phyloP scores from a whole-genome alignment of 2,797 vertebrate species.

The Chrysocyon brachyurus region DNA sequence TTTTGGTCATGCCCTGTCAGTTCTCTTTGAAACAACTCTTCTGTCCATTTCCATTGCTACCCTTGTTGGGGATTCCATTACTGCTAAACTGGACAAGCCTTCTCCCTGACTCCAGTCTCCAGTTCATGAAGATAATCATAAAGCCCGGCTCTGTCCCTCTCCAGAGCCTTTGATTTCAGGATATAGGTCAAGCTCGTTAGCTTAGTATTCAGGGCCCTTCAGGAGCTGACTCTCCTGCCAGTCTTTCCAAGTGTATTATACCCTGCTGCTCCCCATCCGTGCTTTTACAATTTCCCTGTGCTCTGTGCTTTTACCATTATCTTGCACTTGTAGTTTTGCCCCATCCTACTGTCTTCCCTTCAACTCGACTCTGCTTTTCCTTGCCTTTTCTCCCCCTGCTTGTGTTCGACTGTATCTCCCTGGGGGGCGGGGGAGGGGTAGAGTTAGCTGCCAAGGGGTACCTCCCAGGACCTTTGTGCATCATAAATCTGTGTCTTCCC shows the following conservation, averaged over 20 bases:
- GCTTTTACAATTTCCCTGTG: not conserved
- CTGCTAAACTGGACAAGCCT: not conserved
- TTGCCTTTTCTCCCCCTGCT: conserved; percentile 1
- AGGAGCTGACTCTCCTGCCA: not conserved
- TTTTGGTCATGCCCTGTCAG: not conserved
- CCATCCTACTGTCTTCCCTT: conserved; percentile 51
- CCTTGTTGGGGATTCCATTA: not conserved
- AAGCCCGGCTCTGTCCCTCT: not conserved
- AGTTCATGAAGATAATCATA: not conserved
- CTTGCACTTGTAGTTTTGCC: conserved; percentile 10
- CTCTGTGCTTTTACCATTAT: conserved; percentile 34
- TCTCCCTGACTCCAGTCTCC: not conserved
- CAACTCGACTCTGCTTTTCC: conserved; percentile 52
- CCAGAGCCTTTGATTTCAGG: conserved; percentile 51
- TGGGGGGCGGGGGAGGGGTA: not conserved
- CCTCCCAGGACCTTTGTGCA: conserved; percentile 70
- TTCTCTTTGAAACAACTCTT: conserved; percentile 46
- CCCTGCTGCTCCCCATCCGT: not conserved
- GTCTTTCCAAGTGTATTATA: not conserved
- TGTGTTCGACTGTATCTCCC: conserved; percentile 55
- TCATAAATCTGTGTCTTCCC: conserved; percentile 75
- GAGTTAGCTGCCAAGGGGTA: conserved; percentile 63
- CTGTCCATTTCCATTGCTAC: not conserved
- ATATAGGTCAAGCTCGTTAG: conserved; percentile 34
- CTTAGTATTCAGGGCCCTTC: not conserved